Percentiles rank a stretch among this genome's conserved stretches.
phyloP scores from a whole-genome alignment of 2,888 invertebrate species.

The Orchesellides sinensis region DNA sequence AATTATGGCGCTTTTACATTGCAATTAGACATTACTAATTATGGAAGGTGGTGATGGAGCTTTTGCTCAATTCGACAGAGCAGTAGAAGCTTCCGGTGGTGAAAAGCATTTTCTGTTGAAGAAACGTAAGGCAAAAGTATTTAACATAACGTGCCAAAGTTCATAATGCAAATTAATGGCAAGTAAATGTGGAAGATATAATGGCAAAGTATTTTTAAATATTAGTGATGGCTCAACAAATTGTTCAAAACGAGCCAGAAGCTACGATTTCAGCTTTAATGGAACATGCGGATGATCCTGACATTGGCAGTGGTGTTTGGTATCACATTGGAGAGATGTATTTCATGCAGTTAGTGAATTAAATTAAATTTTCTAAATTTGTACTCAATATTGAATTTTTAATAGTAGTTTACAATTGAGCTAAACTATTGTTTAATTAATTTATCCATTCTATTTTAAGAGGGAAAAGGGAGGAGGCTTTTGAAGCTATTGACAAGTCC shows the following conservation, averaged over 20 bases:
- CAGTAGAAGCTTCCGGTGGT: constrained; percentile 14
- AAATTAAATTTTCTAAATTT: neutral
- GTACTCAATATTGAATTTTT: neutral
- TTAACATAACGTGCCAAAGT: neutral
- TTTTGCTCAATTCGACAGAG: constrained; percentile 17
- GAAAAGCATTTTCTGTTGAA: constrained; percentile 31
- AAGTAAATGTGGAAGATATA: too few relatives aligned
- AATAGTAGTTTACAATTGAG: neutral
- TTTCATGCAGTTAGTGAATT: constrained; percentile 39
- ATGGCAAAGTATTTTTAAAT: too few relatives aligned
- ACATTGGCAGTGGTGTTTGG: constrained; percentile 22
- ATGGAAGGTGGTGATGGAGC: neutral
- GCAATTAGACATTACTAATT: constrained; percentile 17
- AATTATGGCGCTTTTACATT: neutral
- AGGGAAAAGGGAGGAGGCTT: constrained; percentile 62
- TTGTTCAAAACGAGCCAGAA: constrained; percentile 1
- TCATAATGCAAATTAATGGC: too few relatives aligned
- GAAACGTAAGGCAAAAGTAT: constrained; percentile 1
- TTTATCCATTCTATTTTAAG: neutral
- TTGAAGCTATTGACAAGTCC: constrained; percentile 41
- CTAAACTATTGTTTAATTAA: neutral
- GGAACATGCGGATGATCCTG: constrained; percentile 33
- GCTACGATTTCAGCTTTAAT: constrained; percentile 9
- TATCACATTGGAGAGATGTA: constrained; percentile 61
- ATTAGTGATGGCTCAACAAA: constrained; percentile 25